These are phyloP conservation scores for Aspiorhynchus laticeps DNA, from an alignment of 2,113 vertebrate species.

Conservation along the genomic window DNA sequence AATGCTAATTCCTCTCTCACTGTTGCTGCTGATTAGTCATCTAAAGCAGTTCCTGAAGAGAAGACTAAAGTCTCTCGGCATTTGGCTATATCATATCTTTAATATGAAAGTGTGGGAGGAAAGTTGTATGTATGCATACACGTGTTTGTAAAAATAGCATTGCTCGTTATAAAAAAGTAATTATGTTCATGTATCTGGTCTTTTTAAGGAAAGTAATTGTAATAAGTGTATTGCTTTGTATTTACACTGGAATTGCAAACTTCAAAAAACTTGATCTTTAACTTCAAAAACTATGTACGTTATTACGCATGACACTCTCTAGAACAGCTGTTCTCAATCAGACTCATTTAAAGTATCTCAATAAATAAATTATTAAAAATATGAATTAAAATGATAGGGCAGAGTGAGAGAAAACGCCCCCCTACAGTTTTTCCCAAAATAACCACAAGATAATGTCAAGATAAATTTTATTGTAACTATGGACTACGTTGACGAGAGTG, in stretches of 20 bases:
- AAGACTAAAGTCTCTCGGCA: background rate
- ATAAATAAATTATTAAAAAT: too few relatives aligned
- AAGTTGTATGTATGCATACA: background rate
- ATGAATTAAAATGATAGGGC: background rate
- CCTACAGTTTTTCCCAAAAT: too few relatives aligned
- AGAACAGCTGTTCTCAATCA: background rate
- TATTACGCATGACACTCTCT: background rate
- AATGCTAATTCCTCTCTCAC: conserved; percentile 41
- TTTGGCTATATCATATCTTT: background rate
- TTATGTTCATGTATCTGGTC: background rate
- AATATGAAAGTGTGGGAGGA: background rate
- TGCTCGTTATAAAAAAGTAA: background rate
- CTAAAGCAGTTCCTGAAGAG: conserved; percentile 19
- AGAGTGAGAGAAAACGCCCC: too few relatives aligned
- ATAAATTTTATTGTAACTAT: too few relatives aligned
- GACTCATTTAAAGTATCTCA: too few relatives aligned
- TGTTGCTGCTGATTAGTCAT: conserved; percentile 26
- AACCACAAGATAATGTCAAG: too few relatives aligned
- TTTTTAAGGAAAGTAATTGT: background rate
- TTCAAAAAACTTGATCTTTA: background rate
- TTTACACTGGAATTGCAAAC: background rate
- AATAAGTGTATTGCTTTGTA: background rate
- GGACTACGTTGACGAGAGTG: too few relatives aligned
- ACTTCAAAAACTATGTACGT: background rate
- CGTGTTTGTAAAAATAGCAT: background rate